Conservation (phyloP, 2,888 invertebrate species). For the Rosalia funebris region DNA sequence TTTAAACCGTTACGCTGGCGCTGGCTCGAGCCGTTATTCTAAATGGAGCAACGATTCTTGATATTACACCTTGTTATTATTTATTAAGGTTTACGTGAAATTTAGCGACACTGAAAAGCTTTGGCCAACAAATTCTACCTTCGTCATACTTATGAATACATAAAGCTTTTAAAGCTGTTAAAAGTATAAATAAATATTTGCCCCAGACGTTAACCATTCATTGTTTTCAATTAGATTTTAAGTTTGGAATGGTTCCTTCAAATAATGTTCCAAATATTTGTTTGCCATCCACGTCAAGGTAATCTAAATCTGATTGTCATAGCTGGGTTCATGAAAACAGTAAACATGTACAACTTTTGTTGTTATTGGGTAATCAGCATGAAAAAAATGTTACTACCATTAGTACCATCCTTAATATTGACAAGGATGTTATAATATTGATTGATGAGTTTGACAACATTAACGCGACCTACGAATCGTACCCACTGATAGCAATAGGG, state of each 20-base stretch:
- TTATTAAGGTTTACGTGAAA: conserved; percentile 40
- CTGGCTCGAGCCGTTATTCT: conserved; percentile 40
- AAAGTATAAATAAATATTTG: conserved; percentile 17
- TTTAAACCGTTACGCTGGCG: conserved; percentile 38
- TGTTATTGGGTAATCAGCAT: background rate
- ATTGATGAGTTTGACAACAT: too few relatives aligned
- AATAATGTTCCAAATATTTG: background rate
- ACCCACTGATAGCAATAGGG: too few relatives aligned
- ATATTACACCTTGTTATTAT: conserved; percentile 46
- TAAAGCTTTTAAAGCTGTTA: conserved; percentile 21
- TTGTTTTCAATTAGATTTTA: conserved; percentile 14
- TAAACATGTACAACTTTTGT: too few relatives aligned
- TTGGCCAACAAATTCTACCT: conserved; percentile 30
- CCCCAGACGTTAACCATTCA: conserved; percentile 4
- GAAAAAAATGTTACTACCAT: background rate
- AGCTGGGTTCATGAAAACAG: too few relatives aligned
- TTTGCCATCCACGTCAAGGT: background rate
- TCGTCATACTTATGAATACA: conserved; percentile 25
- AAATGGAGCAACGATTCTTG: conserved; percentile 43
- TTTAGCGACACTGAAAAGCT: conserved; percentile 36
- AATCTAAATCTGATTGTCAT: too few relatives aligned
- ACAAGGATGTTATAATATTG: background rate
- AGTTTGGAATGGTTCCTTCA: background rate
- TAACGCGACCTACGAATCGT: too few relatives aligned
- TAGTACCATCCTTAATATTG: background rate